These are phyloP conservation scores for Melikaiella ostensackeni DNA, from an alignment of 2,888 invertebrate species.

Conservation along the genomic window DNA sequence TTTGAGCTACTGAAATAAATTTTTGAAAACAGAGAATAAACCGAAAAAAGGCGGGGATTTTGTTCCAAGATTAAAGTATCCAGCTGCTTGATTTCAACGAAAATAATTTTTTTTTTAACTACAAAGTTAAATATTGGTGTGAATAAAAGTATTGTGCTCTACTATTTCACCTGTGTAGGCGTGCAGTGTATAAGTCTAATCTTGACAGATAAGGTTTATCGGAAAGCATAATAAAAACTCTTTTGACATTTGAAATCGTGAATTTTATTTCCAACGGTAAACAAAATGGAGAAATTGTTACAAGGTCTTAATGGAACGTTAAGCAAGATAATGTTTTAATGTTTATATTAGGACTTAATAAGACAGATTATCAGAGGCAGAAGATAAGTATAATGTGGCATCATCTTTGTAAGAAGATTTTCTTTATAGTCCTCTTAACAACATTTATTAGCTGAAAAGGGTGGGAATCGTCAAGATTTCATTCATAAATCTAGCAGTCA, in stretches of 20 bases:
- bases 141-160: neutral
- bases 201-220: conserved; percentile 28
- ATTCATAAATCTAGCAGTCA: conserved; percentile 18
- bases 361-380: neutral
- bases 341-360: neutral
- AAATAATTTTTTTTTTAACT: neutral
- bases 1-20: too few relatives aligned
- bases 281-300: neutral
- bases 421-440: neutral
- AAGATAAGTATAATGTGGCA: neutral
- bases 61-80: neutral
- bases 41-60: neutral
- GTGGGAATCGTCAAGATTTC: neutral
- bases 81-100: neutral
- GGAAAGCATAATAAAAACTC: conserved; percentile 8
- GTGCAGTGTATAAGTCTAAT: neutral
- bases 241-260: neutral
- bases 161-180: conserved; percentile 1
- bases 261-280: neutral
- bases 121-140: neutral
- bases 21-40: neutral
- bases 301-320: neutral
- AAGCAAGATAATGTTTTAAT: neutral
- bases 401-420: neutral
- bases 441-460: neutral